Percentiles rank a stretch among this genome's conserved stretches.
Evolutionary conservation across 2,888 invertebrate genomes (phyloP).

Genomic region (Eupithecia tripunctaria): DNA sequence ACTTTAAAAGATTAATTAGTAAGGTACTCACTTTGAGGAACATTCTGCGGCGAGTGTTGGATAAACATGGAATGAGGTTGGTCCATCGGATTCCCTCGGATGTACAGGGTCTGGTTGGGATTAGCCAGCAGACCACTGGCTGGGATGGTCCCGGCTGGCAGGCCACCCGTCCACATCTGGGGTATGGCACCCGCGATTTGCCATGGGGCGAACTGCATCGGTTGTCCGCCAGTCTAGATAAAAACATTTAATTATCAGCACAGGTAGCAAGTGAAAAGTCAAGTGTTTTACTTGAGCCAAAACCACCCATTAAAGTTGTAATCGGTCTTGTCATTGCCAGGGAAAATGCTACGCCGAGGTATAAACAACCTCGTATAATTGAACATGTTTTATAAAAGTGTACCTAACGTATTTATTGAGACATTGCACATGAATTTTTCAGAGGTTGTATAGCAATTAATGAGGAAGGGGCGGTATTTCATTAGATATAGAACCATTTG

Average conservation of each 20-base stretch:
- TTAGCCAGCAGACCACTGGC: slow-evolving; percentile 85
- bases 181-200: slow-evolving; percentile 89
- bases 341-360: too few relatives aligned
- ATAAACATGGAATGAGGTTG: slow-evolving; percentile 90
- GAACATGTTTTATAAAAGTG: too few relatives aligned
- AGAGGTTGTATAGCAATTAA: background rate
- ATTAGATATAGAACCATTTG: background rate
- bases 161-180: slow-evolving; percentile 90
- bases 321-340: too few relatives aligned
- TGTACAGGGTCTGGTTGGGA: slow-evolving; percentile 91
- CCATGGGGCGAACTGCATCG: slow-evolving; percentile 93
- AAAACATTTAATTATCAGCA: slow-evolving; percentile 79
- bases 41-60: slow-evolving; percentile 88
- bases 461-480: background rate
- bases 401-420: too few relatives aligned
- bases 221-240: slow-evolving; percentile 85
- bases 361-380: too few relatives aligned
- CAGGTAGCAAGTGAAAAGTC: background rate
- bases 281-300: too few relatives aligned
- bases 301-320: too few relatives aligned
- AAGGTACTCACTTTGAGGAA: slow-evolving; percentile 75
- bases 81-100: slow-evolving; percentile 91
- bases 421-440: too few relatives aligned
- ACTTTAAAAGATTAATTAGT: background rate
- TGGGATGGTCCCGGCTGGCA: slow-evolving; percentile 87